Percentiles rank a stretch among this genome's conserved stretches.
Conservation (phyloP, 2,888 invertebrate genomes). For the Euphydryas editha region DNA sequence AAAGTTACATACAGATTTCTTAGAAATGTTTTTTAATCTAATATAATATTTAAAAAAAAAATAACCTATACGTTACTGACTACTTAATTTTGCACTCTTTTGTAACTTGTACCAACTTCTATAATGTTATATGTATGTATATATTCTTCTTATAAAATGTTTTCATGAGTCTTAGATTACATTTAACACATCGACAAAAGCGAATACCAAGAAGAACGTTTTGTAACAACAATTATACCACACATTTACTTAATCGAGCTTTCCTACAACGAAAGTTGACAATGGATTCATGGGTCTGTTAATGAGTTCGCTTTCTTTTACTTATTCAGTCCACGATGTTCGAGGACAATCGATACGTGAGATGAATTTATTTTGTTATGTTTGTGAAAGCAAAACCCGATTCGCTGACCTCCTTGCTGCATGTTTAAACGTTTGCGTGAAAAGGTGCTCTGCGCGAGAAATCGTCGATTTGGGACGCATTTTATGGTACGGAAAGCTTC, state of each 20-base stretch:
- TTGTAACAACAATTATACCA: neutral
- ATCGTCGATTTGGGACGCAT: slow-evolving; percentile 74
- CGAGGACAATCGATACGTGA: slow-evolving; percentile 83
- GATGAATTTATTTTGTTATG: slow-evolving; percentile 82
- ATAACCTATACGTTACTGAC: too few relatives aligned
- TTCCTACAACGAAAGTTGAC: slow-evolving; percentile 65
- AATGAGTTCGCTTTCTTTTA: slow-evolving; percentile 81
- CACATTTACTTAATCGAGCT: slow-evolving; percentile 28
- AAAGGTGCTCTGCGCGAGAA: slow-evolving; percentile 73
- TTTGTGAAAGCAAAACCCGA: slow-evolving; percentile 82
- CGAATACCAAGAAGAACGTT: neutral
- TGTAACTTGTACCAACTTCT: too few relatives aligned
- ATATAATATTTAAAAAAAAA: too few relatives aligned
- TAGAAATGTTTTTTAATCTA: too few relatives aligned
- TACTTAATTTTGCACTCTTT: too few relatives aligned
- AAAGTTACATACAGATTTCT: too few relatives aligned
- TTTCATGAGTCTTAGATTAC: neutral
- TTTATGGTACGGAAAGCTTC: slow-evolving; percentile 60
- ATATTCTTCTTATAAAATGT: too few relatives aligned
- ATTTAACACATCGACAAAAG: neutral
- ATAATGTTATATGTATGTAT: too few relatives aligned
- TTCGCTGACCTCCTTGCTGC: slow-evolving; percentile 77
- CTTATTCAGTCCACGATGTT: slow-evolving; percentile 75
- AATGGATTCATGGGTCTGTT: slow-evolving; percentile 57
- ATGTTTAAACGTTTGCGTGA: slow-evolving; percentile 74